phyloP scores from a whole-genome alignment of 2,113 vertebrate genomes.

The Octodon degus region DNA sequence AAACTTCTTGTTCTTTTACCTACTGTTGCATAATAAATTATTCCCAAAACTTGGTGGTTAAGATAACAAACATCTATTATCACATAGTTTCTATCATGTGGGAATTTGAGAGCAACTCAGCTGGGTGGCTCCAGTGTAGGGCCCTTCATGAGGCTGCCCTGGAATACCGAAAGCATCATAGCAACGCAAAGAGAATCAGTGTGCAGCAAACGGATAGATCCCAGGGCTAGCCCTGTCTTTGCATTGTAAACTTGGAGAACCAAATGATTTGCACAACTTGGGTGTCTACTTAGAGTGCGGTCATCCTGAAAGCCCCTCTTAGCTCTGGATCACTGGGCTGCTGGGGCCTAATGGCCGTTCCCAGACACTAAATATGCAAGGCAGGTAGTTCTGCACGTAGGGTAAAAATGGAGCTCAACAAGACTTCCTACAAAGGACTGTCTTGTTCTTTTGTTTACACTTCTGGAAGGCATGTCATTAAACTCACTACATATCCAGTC shows the following conservation, averaged over 20 bases:
- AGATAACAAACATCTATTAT: not conserved
- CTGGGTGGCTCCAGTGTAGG: not conserved
- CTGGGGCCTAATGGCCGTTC: not conserved
- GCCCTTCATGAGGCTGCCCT: not conserved
- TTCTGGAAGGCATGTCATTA: not conserved
- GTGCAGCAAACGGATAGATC: not conserved
- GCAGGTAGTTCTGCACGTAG: not conserved
- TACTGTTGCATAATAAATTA: not conserved
- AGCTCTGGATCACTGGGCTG: not conserved
- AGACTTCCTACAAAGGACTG: not conserved
- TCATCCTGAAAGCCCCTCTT: not conserved
- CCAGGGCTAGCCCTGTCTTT: not conserved
- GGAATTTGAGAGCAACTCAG: not conserved
- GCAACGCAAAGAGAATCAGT: not conserved
- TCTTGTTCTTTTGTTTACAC: not conserved
- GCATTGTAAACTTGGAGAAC: not conserved
- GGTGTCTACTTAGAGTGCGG: not conserved
- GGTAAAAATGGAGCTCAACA: not conserved
- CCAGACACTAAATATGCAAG: not conserved
- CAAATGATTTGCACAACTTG: not conserved
- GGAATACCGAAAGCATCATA: not conserved
- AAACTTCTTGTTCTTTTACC: not conserved
- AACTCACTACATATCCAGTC: not conserved
- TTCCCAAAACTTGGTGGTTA: not conserved
- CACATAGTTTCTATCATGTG: not conserved